Evolutionary conservation across 1,140 invertebrate species (phyloP).

Genomic region (Heliconius himera): DNA sequence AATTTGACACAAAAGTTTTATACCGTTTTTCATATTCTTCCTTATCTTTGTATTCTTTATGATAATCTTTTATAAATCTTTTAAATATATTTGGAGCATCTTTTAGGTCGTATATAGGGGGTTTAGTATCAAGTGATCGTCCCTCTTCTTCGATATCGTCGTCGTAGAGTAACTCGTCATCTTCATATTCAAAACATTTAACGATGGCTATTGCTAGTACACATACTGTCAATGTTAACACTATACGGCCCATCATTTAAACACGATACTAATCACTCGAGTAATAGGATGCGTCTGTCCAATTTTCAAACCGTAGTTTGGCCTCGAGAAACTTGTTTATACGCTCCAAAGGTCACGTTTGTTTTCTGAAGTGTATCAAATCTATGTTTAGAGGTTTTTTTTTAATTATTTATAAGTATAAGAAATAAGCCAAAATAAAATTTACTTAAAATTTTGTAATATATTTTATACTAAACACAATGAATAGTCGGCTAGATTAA

Average conservation of each 20-base stretch:
- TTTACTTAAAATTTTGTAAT: background rate
- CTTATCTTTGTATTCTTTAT: conserved; percentile 56
- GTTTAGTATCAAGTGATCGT: conserved; percentile 28
- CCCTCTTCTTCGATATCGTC: conserved; percentile 39
- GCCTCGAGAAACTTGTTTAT: conserved; percentile 43
- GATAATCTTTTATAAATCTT: conserved; percentile 55
- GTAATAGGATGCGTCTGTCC: conserved; percentile 41
- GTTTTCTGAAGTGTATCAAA: conserved; percentile 10
- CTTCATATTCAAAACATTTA: conserved; percentile 30
- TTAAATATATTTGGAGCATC: conserved; percentile 55
- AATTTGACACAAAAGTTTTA: conserved; percentile 53
- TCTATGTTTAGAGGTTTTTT: conserved; percentile 2
- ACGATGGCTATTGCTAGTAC: conserved; percentile 31
- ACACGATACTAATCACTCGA: conserved; percentile 35
- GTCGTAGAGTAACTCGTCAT: conserved; percentile 35
- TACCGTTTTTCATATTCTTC: conserved; percentile 52
- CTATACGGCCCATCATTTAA: conserved; percentile 46
- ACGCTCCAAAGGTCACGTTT: conserved; percentile 33
- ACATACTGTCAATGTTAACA: conserved; percentile 37
- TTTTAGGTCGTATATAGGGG: conserved; percentile 52
- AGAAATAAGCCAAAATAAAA: background rate
- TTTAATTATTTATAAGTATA: background rate
- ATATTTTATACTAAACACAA: background rate
- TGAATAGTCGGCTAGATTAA: background rate
- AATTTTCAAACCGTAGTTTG: conserved; percentile 19